A percentile compares a stretch with the other conserved stretches of the same genome.
Conservation (phyloP, 2,888 invertebrate species). For the Malacosoma neustria region DNA sequence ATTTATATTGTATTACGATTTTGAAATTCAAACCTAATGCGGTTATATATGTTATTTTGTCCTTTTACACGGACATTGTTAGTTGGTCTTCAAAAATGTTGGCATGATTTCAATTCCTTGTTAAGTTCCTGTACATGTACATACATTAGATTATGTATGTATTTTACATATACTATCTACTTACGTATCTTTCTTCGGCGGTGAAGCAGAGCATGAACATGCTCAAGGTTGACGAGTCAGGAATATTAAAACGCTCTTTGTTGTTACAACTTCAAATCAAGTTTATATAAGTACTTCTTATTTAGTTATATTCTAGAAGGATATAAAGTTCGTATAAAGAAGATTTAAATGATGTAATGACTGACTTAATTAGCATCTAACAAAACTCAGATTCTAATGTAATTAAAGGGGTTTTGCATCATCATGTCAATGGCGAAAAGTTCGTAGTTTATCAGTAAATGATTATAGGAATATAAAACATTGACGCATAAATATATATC, state of each 20-base stretch:
- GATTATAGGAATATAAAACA: not conserved
- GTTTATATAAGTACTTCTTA: too few relatives aligned
- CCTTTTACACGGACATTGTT: too few relatives aligned
- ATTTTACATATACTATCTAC: not conserved
- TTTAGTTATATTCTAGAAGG: too few relatives aligned
- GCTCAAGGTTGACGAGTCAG: slow-evolving; percentile 36
- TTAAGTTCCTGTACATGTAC: too few relatives aligned
- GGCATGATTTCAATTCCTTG: too few relatives aligned
- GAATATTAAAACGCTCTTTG: slow-evolving; percentile 32
- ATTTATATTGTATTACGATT: too few relatives aligned
- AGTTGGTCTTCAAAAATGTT: too few relatives aligned
- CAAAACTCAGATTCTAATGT: not conserved
- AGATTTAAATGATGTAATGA: not conserved
- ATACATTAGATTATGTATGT: too few relatives aligned
- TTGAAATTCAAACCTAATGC: too few relatives aligned
- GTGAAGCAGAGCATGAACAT: slow-evolving; percentile 32
- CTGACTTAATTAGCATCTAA: not conserved
- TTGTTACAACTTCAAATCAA: slow-evolving; percentile 18
- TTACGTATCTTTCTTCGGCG: not conserved
- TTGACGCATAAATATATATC: not conserved
- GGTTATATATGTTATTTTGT: too few relatives aligned
- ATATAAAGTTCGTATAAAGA: too few relatives aligned
- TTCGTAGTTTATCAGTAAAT: not conserved
- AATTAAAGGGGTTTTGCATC: not conserved
- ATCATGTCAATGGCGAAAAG: slow-evolving; percentile 17